Evolutionary conservation across 1,140 invertebrate genomes (phyloP), one percentile per base, ranked within the genome.

Genomic region (Nasonia giraulti): DNA sequence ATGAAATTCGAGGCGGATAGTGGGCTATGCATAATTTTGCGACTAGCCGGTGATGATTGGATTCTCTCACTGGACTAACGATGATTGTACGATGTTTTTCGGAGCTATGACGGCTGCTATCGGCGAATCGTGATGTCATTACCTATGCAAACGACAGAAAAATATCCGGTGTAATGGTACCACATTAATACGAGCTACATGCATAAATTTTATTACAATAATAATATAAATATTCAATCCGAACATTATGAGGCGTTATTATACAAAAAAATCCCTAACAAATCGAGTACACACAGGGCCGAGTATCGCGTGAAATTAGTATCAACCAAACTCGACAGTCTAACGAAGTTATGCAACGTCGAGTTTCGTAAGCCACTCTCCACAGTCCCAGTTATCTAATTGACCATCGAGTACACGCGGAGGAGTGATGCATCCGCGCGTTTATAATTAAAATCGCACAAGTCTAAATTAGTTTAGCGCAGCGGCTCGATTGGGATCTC

Each of bases 61-160:
- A 75, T 75, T 75, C 5, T 75, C 73, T 33, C 37, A 8, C 73
- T n/a, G 73, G 27, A 1, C 73, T 75, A 75, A 75, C 73, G 37
- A 75, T 75, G 73, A 75, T 75, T 75, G 12, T n/a, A 75, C n/a
- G 20, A 75, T 75, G 27, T 75, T 31, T 75, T 71, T n/a, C 33
- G 40, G 12, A 10, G 17, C 14, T 0, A 8, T 44, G 3, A n/a
- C 3, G 73, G 37, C 73, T 33, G 37, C 37, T 75, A 37, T 75
- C n/a, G 37, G 5, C 10, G 17, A 62, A 11, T 44, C 40, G 8
- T 10, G 40, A 1, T 44, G 40, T 44, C 40, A 44, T 44, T 44
- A 44, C 10, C 6, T 5, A 44, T 44, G 40, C 8, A 44, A 10
- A 44, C 40, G 40, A 27, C 1, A 47, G 44, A 47, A 47, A 47